phyloP scores from a whole-genome alignment of 23 tunicate genomes.

The Trididemnum nubilum region DNA sequence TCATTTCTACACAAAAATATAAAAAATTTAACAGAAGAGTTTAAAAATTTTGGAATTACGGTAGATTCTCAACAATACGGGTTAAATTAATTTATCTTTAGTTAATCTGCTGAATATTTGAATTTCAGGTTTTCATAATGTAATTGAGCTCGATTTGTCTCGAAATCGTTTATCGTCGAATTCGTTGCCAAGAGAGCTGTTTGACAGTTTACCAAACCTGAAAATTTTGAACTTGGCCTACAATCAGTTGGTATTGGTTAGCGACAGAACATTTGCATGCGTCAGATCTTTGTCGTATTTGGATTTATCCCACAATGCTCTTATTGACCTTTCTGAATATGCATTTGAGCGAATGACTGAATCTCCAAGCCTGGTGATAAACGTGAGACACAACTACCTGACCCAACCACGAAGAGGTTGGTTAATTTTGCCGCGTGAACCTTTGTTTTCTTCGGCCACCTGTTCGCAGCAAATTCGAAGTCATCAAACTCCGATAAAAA shows the following conservation, averaged over 20 bases:
- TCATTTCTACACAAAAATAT: too few relatives aligned
- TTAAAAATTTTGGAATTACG: too few relatives aligned
- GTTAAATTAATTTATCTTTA: too few relatives aligned
- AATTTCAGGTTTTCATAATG: slow-evolving; percentile 32
- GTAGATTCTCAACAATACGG: too few relatives aligned
- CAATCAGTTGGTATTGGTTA: slow-evolving; percentile 50
- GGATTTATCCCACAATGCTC: slow-evolving; percentile 53
- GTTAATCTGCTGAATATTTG: too few relatives aligned
- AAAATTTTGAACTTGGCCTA: slow-evolving; percentile 28
- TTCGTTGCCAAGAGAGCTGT: slow-evolving; percentile 33
- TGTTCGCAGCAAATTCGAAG: background rate
- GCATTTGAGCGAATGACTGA: slow-evolving; percentile 36
- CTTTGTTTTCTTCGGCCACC: background rate
- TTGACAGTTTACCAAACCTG: slow-evolving; percentile 18
- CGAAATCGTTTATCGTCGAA: slow-evolving; percentile 36
- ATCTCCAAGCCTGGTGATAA: slow-evolving; percentile 35
- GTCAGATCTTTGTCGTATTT: slow-evolving; percentile 26
- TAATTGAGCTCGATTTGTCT: slow-evolving; percentile 64
- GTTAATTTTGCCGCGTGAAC: slow-evolving; percentile 16
- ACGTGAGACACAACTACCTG: slow-evolving; percentile 46
- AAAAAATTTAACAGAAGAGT: too few relatives aligned
- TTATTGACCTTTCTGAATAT: slow-evolving; percentile 40
- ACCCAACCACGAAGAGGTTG: slow-evolving; percentile 45
- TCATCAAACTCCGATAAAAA: background rate
- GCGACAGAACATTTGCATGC: slow-evolving; percentile 36